Evolutionary conservation across 2,888 invertebrate genomes (phyloP).

Genomic region (Thumatha senex): DNA sequence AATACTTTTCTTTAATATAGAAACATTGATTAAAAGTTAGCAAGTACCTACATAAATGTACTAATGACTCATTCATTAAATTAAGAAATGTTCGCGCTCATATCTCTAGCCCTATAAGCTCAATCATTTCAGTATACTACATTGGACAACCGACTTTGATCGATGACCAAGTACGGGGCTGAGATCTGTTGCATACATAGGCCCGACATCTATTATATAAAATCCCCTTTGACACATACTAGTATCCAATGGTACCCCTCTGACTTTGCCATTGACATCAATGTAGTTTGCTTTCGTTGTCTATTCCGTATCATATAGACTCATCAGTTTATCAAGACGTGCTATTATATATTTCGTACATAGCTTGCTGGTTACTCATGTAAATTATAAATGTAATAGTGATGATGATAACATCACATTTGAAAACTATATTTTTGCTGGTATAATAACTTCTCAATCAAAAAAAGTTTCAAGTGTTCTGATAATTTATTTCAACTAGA

Average conservation of each 20-base stretch:
- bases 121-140: constrained; percentile 31
- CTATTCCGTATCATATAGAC: constrained; percentile 12
- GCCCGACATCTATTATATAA: constrained; percentile 19
- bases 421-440: too few relatives aligned
- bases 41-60: too few relatives aligned
- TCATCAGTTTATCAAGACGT: not conserved
- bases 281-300: constrained; percentile 19
- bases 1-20: not conserved
- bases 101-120: constrained; percentile 20
- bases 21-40: too few relatives aligned
- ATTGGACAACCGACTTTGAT: constrained; percentile 23
- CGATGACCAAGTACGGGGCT: constrained; percentile 18
- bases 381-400: too few relatives aligned
- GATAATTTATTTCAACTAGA: not conserved
- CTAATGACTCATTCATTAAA: not conserved
- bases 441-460: not conserved
- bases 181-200: constrained; percentile 9
- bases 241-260: constrained; percentile 15
- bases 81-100: constrained; percentile 10
- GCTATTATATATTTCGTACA: not conserved
- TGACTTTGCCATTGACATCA: constrained; percentile 23
- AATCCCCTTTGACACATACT: constrained; percentile 21
- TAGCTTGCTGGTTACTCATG: not conserved
- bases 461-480: not conserved
- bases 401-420: too few relatives aligned